Percentiles rank a stretch among this genome's conserved stretches.
These are phyloP conservation scores for Mesocentrotus franciscanus DNA, from an alignment of 53 echinoderm and acorn worm genomes.

Conservation along the genomic window DNA sequence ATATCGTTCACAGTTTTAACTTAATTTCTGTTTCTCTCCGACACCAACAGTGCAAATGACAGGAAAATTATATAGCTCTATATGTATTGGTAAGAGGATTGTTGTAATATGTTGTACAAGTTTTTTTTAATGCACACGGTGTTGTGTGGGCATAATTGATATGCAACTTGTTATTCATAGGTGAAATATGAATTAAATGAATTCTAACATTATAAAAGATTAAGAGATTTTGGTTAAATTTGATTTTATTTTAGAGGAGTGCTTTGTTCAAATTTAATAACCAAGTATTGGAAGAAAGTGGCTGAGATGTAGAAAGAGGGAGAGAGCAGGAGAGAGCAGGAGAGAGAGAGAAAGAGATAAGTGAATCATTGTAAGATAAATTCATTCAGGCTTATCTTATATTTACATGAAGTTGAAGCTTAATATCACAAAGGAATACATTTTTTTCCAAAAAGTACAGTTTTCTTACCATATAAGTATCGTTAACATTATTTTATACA, in stretches of 20 bases:
- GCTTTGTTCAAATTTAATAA: not conserved
- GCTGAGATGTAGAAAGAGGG: not conserved
- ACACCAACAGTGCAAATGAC: conserved; percentile 17
- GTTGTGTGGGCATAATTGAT: not conserved
- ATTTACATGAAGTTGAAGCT: no score
- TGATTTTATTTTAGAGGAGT: not conserved
- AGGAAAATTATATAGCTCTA: not conserved
- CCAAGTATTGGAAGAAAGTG: not conserved
- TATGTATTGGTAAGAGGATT: conserved; percentile 13
- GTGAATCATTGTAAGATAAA: not conserved
- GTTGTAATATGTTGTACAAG: conserved; percentile 48
- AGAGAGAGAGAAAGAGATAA: not conserved
- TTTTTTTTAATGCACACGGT: conserved; percentile 33
- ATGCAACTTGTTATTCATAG: conserved; percentile 34
- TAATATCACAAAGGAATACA: no score
- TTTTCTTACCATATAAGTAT: no score
- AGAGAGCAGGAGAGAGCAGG: not conserved
- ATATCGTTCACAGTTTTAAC: conserved; percentile 23
- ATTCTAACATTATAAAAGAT: conserved; percentile 36
- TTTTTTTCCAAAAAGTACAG: no score
- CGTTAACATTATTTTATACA: no score
- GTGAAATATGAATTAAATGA: conserved; percentile 54
- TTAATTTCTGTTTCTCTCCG: not conserved
- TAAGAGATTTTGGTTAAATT: not conserved
- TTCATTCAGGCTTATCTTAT: no score